These are phyloP conservation scores for Esox masquinongy DNA, from an alignment of 2,797 vertebrate species.

Conservation along the genomic window DNA sequence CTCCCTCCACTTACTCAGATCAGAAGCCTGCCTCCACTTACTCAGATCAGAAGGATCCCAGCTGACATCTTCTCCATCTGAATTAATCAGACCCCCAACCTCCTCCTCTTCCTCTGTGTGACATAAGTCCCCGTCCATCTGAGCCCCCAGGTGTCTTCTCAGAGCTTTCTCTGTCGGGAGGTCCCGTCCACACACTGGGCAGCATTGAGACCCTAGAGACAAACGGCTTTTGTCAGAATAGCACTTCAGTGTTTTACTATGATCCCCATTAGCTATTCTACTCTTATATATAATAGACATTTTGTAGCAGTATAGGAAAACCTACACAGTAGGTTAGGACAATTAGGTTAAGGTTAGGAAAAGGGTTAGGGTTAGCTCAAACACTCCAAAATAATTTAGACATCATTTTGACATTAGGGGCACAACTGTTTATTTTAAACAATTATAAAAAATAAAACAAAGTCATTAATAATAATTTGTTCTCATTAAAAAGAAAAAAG, in stretches of 20 bases:
- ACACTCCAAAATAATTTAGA: no score
- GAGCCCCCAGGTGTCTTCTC: background rate
- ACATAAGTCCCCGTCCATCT: background rate
- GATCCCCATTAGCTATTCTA: no score
- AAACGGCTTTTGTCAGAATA: background rate
- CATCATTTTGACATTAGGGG: no score
- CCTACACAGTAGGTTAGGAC: no score
- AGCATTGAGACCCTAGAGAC: background rate
- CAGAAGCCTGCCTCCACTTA: background rate
- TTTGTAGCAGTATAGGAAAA: no score
- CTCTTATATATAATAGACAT: background rate
- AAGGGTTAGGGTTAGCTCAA: no score
- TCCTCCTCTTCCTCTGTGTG: background rate
- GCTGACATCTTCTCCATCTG: constrained; percentile 6
- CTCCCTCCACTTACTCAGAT: constrained; percentile 1
- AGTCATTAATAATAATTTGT: no score
- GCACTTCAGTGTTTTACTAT: background rate
- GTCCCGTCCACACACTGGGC: background rate
- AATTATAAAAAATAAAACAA: no score
- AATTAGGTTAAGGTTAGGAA: no score
- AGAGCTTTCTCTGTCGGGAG: background rate
- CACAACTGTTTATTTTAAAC: no score
- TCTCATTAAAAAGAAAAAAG: background rate
- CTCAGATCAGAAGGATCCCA: background rate
- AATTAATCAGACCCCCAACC: constrained; percentile 5